Conservation (phyloP, 2,113 vertebrate genomes). For the Calypte anna region DNA sequence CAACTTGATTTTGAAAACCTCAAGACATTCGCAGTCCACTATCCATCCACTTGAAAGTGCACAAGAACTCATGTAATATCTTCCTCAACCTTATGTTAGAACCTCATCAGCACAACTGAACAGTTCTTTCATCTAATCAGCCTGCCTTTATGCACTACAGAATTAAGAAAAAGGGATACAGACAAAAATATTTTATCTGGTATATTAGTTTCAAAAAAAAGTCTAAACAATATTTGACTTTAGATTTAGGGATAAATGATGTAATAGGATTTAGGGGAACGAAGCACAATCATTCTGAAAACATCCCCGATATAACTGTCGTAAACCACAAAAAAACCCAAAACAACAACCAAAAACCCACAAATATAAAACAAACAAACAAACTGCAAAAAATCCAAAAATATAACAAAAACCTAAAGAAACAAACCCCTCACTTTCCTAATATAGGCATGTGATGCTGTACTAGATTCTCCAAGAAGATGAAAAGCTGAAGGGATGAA, state of each 20-base stretch:
- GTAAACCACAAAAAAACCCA: neutral
- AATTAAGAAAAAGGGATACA: neutral
- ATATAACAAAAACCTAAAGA: neutral
- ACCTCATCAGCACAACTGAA: neutral
- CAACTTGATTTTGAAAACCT: neutral
- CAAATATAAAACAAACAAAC: too few species aligned
- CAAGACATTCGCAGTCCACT: neutral
- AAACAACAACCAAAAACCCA: neutral
- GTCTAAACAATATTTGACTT: neutral
- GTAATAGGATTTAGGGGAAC: neutral
- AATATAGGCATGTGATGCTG: neutral
- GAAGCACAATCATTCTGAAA: neutral
- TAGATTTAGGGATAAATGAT: neutral
- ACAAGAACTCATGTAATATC: neutral
- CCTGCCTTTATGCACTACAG: neutral
- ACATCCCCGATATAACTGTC: neutral
- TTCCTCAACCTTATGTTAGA: neutral
- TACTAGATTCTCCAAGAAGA: neutral
- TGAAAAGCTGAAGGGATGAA: constrained; percentile 13
- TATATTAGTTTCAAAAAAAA: neutral
- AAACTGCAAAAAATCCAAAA: neutral
- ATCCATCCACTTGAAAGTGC: neutral
- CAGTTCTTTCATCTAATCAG: neutral
- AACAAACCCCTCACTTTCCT: neutral
- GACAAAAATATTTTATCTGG: neutral